phyloP scores from a whole-genome alignment of 92 coral and sea anemone species.

The Bergia sp. region DNA sequence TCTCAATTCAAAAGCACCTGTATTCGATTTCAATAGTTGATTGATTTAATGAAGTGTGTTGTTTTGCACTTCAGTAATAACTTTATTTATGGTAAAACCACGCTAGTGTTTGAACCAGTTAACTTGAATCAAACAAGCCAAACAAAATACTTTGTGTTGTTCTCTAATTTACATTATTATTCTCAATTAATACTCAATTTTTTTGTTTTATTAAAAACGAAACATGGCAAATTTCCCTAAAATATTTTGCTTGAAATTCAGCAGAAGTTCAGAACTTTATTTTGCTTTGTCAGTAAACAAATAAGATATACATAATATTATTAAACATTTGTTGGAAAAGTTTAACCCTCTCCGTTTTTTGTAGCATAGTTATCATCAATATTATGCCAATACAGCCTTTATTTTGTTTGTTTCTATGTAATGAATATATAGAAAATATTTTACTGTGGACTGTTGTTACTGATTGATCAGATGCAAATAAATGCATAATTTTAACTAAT shows the following conservation, averaged over 20 bases:
- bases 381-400: too few species aligned
- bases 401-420: too few species aligned
- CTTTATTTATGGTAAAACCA: not conserved
- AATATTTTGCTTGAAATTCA: not conserved
- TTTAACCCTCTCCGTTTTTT: too few species aligned
- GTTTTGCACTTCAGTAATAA: conserved; percentile 4
- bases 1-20: not conserved
- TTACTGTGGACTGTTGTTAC: not conserved
- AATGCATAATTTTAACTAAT: too few species aligned
- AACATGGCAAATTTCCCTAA: not conserved
- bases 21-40: not conserved
- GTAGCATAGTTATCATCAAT: too few species aligned
- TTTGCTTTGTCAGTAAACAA: conserved; percentile 4
- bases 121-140: not conserved
- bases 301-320: not conserved
- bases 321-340: not conserved
- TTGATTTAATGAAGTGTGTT: not conserved
- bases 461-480: not conserved
- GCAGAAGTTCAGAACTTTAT: not conserved
- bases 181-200: not conserved
- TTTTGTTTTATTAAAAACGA: not conserved
- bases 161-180: not conserved
- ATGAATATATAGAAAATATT: too few species aligned
- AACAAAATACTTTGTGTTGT: not conserved
- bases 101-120: not conserved